These are phyloP conservation scores for Lucifuga dentata DNA, from an alignment of 2,113 vertebrate species.

Conservation along the genomic window DNA sequence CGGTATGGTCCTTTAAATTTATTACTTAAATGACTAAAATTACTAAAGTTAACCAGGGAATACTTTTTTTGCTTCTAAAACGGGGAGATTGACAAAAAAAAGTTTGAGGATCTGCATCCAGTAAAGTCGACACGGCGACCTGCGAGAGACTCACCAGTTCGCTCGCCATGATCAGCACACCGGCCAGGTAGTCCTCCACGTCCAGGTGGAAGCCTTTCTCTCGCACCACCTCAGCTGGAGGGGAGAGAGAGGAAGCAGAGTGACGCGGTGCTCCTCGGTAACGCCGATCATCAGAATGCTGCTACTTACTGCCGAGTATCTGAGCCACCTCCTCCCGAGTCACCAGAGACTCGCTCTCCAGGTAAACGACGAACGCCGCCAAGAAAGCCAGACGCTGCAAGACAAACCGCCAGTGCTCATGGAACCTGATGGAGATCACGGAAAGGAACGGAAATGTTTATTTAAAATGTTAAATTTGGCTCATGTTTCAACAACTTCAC, in stretches of 20 bases:
- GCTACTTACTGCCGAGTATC: slow-evolving; percentile 94
- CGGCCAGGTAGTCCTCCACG: slow-evolving; percentile 97
- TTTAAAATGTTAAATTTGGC: too few relatives aligned
- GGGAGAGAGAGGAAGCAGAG: background rate
- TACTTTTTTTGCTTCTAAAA: too few relatives aligned
- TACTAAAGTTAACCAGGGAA: too few relatives aligned
- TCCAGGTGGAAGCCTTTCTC: slow-evolving; percentile 98
- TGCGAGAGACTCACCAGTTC: slow-evolving; percentile 92
- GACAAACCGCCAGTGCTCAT: slow-evolving; percentile 98
- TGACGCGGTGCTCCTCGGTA: background rate
- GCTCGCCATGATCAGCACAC: slow-evolving; percentile 94
- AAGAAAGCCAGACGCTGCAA: slow-evolving; percentile 93
- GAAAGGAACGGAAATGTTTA: too few relatives aligned
- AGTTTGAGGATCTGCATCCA: too few relatives aligned
- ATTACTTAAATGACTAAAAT: too few relatives aligned
- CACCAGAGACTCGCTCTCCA: slow-evolving; percentile 93
- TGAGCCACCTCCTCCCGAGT: slow-evolving; percentile 91
- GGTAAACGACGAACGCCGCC: slow-evolving; percentile 92
- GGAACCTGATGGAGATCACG: slow-evolving; percentile 84
- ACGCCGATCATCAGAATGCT: background rate
- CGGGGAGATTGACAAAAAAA: too few relatives aligned
- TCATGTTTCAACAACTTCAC: too few relatives aligned
- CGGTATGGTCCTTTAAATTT: too few relatives aligned
- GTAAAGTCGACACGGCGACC: too few relatives aligned
- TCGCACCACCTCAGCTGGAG: slow-evolving; percentile 91